A percentile compares a stretch with the other conserved stretches of the same genome.
These are phyloP conservation scores for Drosophila virilis DNA, from an alignment of 1,140 invertebrate genomes.

Conservation along the genomic window DNA sequence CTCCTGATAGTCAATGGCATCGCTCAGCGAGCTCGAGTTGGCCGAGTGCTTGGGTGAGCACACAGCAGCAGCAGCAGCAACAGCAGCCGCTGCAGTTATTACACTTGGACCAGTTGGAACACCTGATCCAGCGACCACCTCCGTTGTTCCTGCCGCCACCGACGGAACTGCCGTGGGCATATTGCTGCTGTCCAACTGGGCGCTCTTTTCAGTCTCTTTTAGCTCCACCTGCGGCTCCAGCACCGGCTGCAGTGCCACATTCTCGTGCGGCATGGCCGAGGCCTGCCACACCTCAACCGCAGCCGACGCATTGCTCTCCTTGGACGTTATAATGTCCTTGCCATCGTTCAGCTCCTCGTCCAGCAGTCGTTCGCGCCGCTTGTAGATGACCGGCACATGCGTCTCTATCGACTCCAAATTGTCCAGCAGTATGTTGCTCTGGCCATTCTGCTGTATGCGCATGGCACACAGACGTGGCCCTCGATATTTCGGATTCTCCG, in stretches of 20 bases:
- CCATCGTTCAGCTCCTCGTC: slow-evolving; percentile 82
- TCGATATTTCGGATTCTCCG: slow-evolving; percentile 83
- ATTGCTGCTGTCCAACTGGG: slow-evolving; percentile 16
- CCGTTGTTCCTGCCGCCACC: neutral
- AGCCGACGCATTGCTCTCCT: slow-evolving; percentile 71
- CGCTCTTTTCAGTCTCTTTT: slow-evolving; percentile 53
- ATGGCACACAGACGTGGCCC: slow-evolving; percentile 90
- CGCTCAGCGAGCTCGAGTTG: slow-evolving; percentile 79
- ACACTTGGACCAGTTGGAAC: neutral
- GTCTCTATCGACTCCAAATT: slow-evolving; percentile 88
- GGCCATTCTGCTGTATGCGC: slow-evolving; percentile 89
- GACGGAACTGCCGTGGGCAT: neutral
- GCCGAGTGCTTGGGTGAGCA: slow-evolving; percentile 69
- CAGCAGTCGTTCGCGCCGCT: slow-evolving; percentile 84
- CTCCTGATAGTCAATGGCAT: slow-evolving; percentile 79
- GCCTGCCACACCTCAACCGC: slow-evolving; percentile 68
- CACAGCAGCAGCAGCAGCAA: neutral
- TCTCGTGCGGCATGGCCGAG: slow-evolving; percentile 54
- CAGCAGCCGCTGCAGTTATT: slow-evolving; percentile 7
- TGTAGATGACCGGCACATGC: slow-evolving; percentile 88
- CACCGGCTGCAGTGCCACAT: slow-evolving; percentile 65
- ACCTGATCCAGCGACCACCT: neutral
- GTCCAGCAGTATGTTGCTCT: slow-evolving; percentile 91
- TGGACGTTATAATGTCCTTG: slow-evolving; percentile 83
- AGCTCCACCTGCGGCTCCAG: slow-evolving; percentile 66